Evolutionary conservation across 2,113 vertebrate genomes (phyloP).

Genomic region (Phalacrocorax brasilianus): DNA sequence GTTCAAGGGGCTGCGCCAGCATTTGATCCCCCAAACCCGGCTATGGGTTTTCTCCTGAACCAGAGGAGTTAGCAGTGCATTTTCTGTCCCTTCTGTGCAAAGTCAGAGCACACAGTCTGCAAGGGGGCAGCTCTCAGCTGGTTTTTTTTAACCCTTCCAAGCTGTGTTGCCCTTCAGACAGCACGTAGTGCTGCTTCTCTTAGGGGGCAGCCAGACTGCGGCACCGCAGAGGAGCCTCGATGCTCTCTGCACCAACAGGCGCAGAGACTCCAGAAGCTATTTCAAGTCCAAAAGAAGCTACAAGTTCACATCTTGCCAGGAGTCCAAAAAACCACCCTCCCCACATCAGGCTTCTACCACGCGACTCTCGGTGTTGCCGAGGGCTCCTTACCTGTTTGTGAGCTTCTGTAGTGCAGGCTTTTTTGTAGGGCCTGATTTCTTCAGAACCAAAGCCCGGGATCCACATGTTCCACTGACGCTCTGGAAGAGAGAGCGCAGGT

Average conservation of each 20-base stretch:
- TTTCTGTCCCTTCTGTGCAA: neutral
- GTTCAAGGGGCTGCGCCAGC: neutral
- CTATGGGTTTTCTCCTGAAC: neutral
- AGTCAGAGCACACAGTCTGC: rapidly evolving
- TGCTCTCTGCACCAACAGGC: neutral
- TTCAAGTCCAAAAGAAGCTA: neutral
- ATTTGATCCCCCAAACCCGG: neutral
- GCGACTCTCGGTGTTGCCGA: rapidly evolving
- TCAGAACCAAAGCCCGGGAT: constrained; percentile 99
- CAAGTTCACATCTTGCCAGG: neutral
- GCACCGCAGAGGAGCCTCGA: neutral
- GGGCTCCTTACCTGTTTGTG: constrained; percentile 91
- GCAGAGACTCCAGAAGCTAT: neutral
- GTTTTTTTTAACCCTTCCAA: neutral
- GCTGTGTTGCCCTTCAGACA: neutral
- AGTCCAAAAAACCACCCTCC: neutral
- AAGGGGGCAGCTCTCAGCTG: neutral
- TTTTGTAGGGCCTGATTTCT: constrained; percentile 98
- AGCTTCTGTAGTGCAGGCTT: constrained; percentile 99
- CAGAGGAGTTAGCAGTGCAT: too few species aligned
- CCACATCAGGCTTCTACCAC: rapidly evolving
- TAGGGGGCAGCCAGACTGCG: neutral
- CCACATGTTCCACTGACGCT: constrained; percentile 99
- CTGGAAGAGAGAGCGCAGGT: constrained; percentile 61
- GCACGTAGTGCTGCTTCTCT: neutral